Conservation (phyloP, 2,888 invertebrate species). For the Neuroscelio doddi region DNA sequence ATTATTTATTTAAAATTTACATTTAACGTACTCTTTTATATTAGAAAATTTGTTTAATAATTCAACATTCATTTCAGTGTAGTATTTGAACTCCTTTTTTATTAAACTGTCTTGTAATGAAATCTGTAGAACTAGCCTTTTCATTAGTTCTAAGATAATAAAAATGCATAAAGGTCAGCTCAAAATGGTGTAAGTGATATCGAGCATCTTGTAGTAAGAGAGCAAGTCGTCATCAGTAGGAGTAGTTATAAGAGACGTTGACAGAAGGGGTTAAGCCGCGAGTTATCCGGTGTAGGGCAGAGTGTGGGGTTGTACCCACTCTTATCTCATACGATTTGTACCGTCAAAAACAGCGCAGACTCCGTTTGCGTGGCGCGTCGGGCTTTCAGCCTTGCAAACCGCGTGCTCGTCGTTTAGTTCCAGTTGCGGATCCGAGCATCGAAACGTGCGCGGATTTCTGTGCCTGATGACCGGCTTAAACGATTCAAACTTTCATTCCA, state of each 20-base stretch:
- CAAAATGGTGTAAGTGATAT: conserved; percentile 6
- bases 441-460: conserved; percentile 11
- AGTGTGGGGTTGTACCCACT: conserved; percentile 17
- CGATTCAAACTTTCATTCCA: too few relatives aligned
- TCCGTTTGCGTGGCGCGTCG: conserved; percentile 37
- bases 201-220: conserved; percentile 21
- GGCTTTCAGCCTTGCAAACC: conserved; percentile 21
- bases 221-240: conserved; percentile 20
- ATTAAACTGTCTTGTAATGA: too few relatives aligned
- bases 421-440: conserved; percentile 30
- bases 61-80: too few relatives aligned
- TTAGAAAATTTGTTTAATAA: too few relatives aligned
- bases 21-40: too few relatives aligned
- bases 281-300: conserved; percentile 27
- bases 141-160: too few relatives aligned
- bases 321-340: conserved; percentile 11
- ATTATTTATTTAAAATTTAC: too few relatives aligned
- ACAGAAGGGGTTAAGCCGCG: conserved; percentile 3
- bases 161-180: too few relatives aligned
- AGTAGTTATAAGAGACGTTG: conserved; percentile 16
- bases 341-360: conserved; percentile 37
- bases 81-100: too few relatives aligned
- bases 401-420: conserved; percentile 37
- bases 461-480: too few relatives aligned
- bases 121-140: too few relatives aligned